These are phyloP conservation scores for Diadophis punctatus DNA, from an alignment of 2,113 vertebrate genomes.

Conservation along the genomic window DNA sequence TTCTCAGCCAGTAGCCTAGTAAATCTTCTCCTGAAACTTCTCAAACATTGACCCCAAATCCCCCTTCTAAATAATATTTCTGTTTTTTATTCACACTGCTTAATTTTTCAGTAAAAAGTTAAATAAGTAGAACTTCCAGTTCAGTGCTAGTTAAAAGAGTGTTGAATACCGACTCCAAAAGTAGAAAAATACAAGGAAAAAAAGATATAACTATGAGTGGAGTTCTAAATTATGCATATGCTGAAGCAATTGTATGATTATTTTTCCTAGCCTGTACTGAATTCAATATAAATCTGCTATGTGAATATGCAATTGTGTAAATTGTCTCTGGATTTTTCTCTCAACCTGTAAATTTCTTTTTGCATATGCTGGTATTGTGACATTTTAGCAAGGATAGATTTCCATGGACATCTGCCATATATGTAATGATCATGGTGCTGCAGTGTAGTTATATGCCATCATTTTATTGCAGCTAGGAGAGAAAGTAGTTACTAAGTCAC, in stretches of 20 bases:
- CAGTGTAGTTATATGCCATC: slow-evolving; percentile 26
- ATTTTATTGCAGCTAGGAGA: slow-evolving; percentile 26
- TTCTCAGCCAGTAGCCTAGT: not conserved
- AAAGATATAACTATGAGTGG: not conserved
- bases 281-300: not conserved
- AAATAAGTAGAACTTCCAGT: not conserved
- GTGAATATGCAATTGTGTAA: not conserved
- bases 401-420: slow-evolving; percentile 16
- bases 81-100: not conserved
- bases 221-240: not conserved
- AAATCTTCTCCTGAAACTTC: not conserved
- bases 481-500: slow-evolving; percentile 43
- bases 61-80: not conserved
- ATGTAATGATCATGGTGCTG: not conserved
- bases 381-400: not conserved
- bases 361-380: slow-evolving; percentile 25
- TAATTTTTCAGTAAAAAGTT: not conserved
- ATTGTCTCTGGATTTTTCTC: not conserved
- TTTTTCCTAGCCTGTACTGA: not conserved
- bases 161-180: not conserved
- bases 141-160: not conserved
- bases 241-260: slow-evolving; percentile 1
- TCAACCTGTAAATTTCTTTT: slow-evolving; percentile 16
- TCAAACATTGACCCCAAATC: not conserved
- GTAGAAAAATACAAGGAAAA: not conserved